Percentiles rank a stretch among this genome's conserved stretches.
These are phyloP conservation scores for Hyles lineata DNA, from an alignment of 2,888 invertebrate genomes.

Conservation along the genomic window DNA sequence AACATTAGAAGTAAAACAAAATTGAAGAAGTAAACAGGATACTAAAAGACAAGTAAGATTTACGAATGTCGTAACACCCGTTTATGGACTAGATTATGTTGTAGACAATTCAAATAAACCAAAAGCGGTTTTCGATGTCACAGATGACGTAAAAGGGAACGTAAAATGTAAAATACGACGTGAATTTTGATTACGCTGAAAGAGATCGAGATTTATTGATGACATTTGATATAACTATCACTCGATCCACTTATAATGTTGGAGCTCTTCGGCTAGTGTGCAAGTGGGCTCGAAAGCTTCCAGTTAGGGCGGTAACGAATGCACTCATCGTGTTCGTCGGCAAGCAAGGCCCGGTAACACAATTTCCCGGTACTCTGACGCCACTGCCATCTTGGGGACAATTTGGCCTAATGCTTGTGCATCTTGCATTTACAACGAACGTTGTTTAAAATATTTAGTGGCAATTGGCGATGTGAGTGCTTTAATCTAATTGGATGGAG, in stretches of 20 bases:
- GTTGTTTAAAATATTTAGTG: conserved; percentile 65
- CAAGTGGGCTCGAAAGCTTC: conserved; percentile 61
- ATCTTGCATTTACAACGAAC: conserved; percentile 56
- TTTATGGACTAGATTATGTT: background rate
- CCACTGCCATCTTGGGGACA: conserved; percentile 78
- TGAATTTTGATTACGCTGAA: background rate
- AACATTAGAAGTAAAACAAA: no score
- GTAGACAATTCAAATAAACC: background rate
- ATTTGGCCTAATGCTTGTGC: conserved; percentile 74
- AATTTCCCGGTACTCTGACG: conserved; percentile 71
- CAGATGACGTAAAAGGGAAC: background rate
- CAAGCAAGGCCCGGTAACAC: conserved; percentile 73
- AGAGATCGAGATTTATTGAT: background rate
- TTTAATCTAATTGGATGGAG: conserved; percentile 47
- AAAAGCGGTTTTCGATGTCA: background rate
- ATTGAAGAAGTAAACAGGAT: background rate
- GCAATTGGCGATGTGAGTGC: conserved; percentile 44
- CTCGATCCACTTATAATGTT: background rate
- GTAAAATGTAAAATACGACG: background rate
- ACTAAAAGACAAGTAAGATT: background rate
- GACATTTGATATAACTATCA: background rate
- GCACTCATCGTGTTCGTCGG: conserved; percentile 71
- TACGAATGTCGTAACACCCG: no score
- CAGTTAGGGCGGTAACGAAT: conserved; percentile 71
- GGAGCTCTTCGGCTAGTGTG: conserved; percentile 45